These are phyloP conservation scores for Lophotriccus pileatus DNA, from an alignment of 2,797 vertebrate species.

Conservation along the genomic window DNA sequence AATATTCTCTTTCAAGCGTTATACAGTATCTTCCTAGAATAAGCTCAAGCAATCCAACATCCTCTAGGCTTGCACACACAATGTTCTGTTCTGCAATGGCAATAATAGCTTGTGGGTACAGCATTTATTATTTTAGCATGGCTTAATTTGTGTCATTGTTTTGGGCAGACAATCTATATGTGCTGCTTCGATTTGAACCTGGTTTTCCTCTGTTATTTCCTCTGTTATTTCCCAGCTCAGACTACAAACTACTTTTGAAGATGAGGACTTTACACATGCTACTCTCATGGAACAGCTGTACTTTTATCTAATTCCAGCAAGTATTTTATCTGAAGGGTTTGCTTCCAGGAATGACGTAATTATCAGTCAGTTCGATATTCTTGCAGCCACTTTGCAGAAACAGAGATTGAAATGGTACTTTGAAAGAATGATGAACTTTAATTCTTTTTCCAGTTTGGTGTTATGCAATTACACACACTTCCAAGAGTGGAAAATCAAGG, in stretches of 20 bases:
- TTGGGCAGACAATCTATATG: not conserved
- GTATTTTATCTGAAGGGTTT: not conserved
- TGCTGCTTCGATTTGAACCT: not conserved
- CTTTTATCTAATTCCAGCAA: not conserved
- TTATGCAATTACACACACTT: not conserved
- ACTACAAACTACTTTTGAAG: not conserved
- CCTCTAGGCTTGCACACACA: not conserved
- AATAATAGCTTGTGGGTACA: conserved; percentile 2
- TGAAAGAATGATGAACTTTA: not conserved
- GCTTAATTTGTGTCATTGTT: conserved; percentile 8
- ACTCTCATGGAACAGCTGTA: not conserved
- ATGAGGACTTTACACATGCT: not conserved
- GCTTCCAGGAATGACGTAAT: not conserved
- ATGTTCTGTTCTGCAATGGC: not conserved
- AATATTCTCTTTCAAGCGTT: conserved; percentile 1
- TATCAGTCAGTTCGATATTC: not conserved
- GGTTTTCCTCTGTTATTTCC: not conserved
- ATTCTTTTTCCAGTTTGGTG: not conserved
- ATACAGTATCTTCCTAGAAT: not conserved
- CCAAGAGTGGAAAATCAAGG: not conserved
- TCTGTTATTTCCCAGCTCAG: not conserved
- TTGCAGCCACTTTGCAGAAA: not conserved
- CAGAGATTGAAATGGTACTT: not conserved
- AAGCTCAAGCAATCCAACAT: not conserved
- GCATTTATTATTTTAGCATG: conserved; percentile 8